phyloP scores from a whole-genome alignment of 1,140 invertebrate species.

The Drosophila baimaii region DNA sequence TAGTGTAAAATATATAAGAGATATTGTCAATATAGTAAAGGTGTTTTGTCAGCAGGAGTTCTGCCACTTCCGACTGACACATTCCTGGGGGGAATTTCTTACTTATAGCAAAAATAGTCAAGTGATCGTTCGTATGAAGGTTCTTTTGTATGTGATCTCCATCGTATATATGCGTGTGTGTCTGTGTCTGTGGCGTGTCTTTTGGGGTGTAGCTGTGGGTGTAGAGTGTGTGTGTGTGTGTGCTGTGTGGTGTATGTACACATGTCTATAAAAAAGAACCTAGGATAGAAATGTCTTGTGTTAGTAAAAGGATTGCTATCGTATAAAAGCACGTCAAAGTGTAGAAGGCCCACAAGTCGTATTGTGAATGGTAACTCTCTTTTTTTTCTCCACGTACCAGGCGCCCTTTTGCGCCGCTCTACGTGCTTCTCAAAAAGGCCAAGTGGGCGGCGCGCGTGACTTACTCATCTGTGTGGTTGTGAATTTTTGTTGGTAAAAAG shows the following conservation, averaged over 20 bases:
- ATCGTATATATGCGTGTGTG: conserved; percentile 51
- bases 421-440: conserved; percentile 42
- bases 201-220: conserved; percentile 13
- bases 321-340: conserved; percentile 70
- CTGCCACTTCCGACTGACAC: conserved; percentile 75
- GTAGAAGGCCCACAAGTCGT: conserved; percentile 62
- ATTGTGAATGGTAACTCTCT: conserved; percentile 23
- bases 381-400: conserved; percentile 7
- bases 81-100: conserved; percentile 82
- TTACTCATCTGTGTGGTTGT: conserved; percentile 17
- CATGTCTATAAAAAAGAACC: conserved; percentile 65
- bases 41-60: conserved; percentile 82
- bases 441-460: conserved; percentile 9
- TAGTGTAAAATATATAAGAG: conserved; percentile 84
- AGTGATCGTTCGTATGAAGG: conserved; percentile 80
- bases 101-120: conserved; percentile 83
- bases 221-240: conserved; percentile 29
- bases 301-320: conserved; percentile 60
- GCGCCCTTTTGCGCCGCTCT: conserved; percentile 28
- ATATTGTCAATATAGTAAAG: conserved; percentile 84
- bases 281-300: conserved; percentile 60
- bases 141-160: conserved; percentile 61
- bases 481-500: conserved; percentile 49
- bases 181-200: conserved; percentile 26
- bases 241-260: conserved; percentile 70